A percentile compares a stretch with the other conserved stretches of the same genome.
phyloP scores from a whole-genome alignment of 1,140 invertebrate species.

The Pygmarrhopalites habei region DNA sequence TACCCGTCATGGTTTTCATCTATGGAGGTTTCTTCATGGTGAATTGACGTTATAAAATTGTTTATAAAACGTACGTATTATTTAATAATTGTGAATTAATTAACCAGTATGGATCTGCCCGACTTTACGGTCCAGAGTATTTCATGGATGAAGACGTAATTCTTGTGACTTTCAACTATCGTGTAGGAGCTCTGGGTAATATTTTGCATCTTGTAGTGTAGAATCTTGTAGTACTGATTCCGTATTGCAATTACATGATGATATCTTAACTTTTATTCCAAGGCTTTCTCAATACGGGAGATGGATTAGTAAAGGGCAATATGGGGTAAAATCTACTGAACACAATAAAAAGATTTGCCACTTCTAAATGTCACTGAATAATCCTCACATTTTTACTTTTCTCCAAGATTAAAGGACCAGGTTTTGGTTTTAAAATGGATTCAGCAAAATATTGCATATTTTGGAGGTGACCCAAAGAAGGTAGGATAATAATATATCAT shows the following conservation, averaged over 20 bases:
- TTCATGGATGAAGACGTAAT: conserved; percentile 27
- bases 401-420: conserved; percentile 19
- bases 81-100: no score
- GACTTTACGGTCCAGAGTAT: conserved; percentile 16
- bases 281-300: conserved; percentile 23
- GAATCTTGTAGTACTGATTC: not conserved
- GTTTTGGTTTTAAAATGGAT: conserved; percentile 16
- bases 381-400: no score
- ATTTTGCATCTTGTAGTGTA: no score
- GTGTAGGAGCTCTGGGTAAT: conserved; percentile 20
- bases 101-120: conserved; percentile 46
- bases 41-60: no score
- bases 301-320: conserved; percentile 20
- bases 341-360: no score
- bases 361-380: no score
- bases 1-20: conserved; percentile 51
- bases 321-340: no score
- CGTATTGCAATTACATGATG: not conserved
- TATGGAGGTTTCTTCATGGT: conserved; percentile 49
- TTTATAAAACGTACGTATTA: no score
- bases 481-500: no score
- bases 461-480: conserved; percentile 17
- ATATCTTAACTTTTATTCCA: not conserved
- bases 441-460: conserved; percentile 11
- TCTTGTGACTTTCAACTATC: conserved; percentile 24